These are phyloP conservation scores for Oxycera nigricornis DNA, from an alignment of 2,888 invertebrate genomes.

Conservation along the genomic window DNA sequence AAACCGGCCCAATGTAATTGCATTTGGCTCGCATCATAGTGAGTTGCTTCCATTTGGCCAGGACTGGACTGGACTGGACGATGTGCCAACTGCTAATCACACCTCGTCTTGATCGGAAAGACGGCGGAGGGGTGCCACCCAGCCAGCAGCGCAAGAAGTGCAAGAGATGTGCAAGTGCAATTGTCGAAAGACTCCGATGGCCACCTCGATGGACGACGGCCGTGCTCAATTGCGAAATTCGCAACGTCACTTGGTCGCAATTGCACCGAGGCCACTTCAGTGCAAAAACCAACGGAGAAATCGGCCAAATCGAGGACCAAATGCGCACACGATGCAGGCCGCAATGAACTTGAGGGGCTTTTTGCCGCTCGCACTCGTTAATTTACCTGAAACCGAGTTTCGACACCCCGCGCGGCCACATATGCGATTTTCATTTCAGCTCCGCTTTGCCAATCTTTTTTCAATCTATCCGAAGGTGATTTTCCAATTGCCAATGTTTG, in stretches of 20 bases:
- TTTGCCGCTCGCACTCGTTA: background rate
- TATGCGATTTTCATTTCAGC: background rate
- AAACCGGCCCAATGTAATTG: conserved; percentile 10
- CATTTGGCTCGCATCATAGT: background rate
- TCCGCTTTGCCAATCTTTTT: conserved; percentile 5
- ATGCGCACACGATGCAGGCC: background rate
- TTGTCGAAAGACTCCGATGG: background rate
- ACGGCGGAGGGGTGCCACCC: background rate
- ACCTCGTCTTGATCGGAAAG: background rate
- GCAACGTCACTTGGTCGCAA: conserved; percentile 1
- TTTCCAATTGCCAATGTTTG: conserved; percentile 21
- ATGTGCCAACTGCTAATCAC: conserved; percentile 27
- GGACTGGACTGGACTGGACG: background rate
- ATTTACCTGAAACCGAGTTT: background rate
- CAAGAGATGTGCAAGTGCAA: background rate
- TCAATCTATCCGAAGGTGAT: conserved; percentile 15
- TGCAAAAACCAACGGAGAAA: conserved; percentile 6
- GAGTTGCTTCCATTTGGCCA: conserved; percentile 20
- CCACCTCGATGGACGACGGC: background rate
- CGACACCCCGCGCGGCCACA: background rate
- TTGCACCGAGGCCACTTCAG: conserved; percentile 8
- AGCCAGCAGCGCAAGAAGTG: background rate
- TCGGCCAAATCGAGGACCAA: background rate
- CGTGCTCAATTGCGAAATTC: conserved; percentile 27
- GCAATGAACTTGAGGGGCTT: conserved; percentile 15